Evolutionary conservation across 2,888 invertebrate species (phyloP), one percentile per base, ranked within the genome.

Genomic region (Copidosoma aretas): DNA sequence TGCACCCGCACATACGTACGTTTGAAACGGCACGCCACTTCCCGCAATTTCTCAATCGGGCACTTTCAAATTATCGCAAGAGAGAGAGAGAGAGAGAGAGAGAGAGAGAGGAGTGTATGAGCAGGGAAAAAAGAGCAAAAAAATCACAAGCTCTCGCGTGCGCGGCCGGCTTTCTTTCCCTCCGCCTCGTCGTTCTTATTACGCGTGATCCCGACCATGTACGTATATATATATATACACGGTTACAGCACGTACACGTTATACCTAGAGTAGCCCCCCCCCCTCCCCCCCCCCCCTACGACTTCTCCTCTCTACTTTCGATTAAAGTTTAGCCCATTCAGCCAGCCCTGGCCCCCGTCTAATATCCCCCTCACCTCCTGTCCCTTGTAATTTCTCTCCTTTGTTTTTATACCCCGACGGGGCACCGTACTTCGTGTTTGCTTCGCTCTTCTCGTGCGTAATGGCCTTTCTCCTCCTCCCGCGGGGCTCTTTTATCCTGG

Each of bases 281-380:
- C 22, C 54, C 24, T 5, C 60, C 24, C 22, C 54, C 24, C 2
- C 60, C 24, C 22, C 54, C 24, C 2, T 52, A 32, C 52, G 14
- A 2, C 21, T 8, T 4, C 43, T 39, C 3, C 24, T 22, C 51
- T 43, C 41, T 39, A n/a, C 60, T 60, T 60, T 60, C 51, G 32
- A 60, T 60, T 66, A 66, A 56, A 60, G 22, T 60, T 66, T 32
- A 56, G 60, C 32, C 60, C 39, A 57, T 49, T 64, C 64, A 59
- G 58, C 59, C n/a, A n/a, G n/a, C n/a, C n/a, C n/a, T n/a, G n/a
- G n/a, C n/a, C n/a, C 32, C 32, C 58, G 41, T 59, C 59, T 64
- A 46, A 64, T 64, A 58, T 43, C 15, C 43, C 43, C 43, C 43
- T 12, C 43, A 46, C 8, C 54, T 24, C 25, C 25, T 64, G 54